Conservation (phyloP, 2,888 invertebrate species). For the Leuctra nigra region DNA sequence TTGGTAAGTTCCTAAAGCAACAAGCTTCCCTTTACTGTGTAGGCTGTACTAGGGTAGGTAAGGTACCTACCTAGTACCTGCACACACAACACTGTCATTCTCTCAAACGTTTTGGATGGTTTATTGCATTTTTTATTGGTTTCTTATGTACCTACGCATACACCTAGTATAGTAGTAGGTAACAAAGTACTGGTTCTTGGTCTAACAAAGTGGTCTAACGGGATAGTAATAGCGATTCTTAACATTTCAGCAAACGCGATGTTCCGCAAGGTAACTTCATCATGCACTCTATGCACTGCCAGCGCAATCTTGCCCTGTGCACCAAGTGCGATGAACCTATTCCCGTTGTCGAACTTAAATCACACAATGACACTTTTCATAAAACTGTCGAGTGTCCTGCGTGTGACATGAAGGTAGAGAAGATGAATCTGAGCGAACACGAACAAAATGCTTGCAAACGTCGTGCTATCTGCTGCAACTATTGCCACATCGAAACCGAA, state of each 20-base stretch:
- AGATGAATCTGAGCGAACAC: constrained; percentile 36
- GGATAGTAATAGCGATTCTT: not conserved
- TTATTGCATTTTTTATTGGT: too few relatives aligned
- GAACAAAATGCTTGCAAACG: constrained; percentile 39
- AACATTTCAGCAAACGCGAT: constrained; percentile 54
- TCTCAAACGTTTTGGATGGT: too few relatives aligned
- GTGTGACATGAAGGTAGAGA: constrained; percentile 38
- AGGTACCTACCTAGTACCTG: too few relatives aligned
- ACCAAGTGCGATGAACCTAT: constrained; percentile 61
- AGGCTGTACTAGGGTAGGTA: too few relatives aligned
- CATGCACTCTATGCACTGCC: constrained; percentile 63
- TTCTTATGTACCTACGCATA: too few relatives aligned
- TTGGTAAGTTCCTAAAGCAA: not conserved
- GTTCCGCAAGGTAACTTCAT: constrained; percentile 60
- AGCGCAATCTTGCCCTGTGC: constrained; percentile 58
- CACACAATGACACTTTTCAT: constrained; percentile 46
- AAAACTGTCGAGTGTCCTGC: constrained; percentile 42
- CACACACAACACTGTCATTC: too few relatives aligned
- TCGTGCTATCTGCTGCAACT: constrained; percentile 45
- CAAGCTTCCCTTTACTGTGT: not conserved
- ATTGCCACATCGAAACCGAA: constrained; percentile 58
- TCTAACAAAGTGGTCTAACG: too few relatives aligned
- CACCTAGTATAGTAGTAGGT: too few relatives aligned
- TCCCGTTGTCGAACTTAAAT: constrained; percentile 49
- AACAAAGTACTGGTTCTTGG: too few relatives aligned